Evolutionary conservation across 2,797 vertebrate genomes (phyloP).

Genomic region (Centroberyx gerrardi): DNA sequence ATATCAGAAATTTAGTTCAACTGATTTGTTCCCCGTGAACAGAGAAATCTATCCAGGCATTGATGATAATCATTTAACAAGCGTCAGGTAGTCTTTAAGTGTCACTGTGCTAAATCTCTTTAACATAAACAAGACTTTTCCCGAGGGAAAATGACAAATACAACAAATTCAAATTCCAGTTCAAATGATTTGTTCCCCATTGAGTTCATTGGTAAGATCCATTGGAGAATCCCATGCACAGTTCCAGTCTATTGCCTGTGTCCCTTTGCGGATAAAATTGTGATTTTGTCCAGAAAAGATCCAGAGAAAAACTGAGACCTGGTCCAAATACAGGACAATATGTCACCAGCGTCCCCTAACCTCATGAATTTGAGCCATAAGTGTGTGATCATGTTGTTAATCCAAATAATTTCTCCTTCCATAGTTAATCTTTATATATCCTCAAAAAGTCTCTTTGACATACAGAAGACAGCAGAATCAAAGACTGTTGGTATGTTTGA

Average conservation of each 20-base stretch:
- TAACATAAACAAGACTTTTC: constrained; percentile 21
- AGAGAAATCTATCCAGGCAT: constrained; percentile 29
- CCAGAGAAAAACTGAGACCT: constrained; percentile 25
- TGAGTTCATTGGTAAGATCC: constrained; percentile 22
- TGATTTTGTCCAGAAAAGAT: constrained; percentile 43
- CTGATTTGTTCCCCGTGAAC: constrained; percentile 8
- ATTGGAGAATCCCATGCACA: constrained; percentile 21
- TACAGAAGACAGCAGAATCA: neutral
- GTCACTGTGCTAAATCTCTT: neutral
- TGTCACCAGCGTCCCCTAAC: neutral
- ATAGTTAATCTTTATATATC: neutral
- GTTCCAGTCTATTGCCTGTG: constrained; percentile 19
- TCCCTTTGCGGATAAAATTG: constrained; percentile 8
- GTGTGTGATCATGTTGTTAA: constrained; percentile 17
- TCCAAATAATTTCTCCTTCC: constrained; percentile 26
- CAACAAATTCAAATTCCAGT: constrained; percentile 31
- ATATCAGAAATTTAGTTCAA: constrained; percentile 30
- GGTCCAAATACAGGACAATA: constrained; percentile 9
- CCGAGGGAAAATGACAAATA: constrained; percentile 41
- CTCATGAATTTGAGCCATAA: neutral
- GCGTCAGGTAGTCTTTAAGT: constrained; percentile 15
- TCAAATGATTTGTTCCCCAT: constrained; percentile 33
- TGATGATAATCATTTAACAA: constrained; percentile 36
- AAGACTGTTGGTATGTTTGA: constrained; percentile 12
- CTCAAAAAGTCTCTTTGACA: neutral